Evolutionary conservation across 2,888 invertebrate genomes (phyloP).

Genomic region (Myopa testacea): DNA sequence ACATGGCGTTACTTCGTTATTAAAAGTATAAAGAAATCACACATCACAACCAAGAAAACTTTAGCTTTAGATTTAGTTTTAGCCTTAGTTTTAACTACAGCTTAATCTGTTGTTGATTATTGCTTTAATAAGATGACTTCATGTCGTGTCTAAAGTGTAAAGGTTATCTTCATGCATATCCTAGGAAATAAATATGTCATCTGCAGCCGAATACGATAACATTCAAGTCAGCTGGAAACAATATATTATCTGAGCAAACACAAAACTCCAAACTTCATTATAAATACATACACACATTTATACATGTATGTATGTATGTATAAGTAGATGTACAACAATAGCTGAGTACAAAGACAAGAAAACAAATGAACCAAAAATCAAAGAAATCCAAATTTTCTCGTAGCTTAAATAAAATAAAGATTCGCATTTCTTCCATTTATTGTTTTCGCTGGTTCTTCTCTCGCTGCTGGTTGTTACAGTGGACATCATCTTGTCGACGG

Average conservation of each 20-base stretch:
- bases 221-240: constrained; percentile 57
- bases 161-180: background rate
- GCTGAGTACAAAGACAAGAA: background rate
- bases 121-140: background rate
- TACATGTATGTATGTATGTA: too few species aligned
- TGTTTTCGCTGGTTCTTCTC: background rate
- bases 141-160: constrained; percentile 1
- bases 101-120: too few species aligned
- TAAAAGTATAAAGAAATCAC: background rate
- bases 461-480: background rate
- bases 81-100: too few species aligned
- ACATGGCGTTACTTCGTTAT: too few species aligned
- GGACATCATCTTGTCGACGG: background rate
- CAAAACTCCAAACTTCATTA: constrained; percentile 7
- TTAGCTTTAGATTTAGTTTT: too few species aligned
- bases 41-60: background rate
- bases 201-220: constrained; percentile 56
- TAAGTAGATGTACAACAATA: background rate
- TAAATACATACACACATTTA: too few species aligned
- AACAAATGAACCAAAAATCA: background rate
- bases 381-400: constrained; percentile 1
- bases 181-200: constrained; percentile 62
- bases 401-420: constrained; percentile 10
- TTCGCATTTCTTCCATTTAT: background rate
- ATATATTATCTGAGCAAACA: constrained; percentile 57